phyloP scores from a whole-genome alignment of 2,888 invertebrate genomes.

The Drosophila maculinotata region DNA sequence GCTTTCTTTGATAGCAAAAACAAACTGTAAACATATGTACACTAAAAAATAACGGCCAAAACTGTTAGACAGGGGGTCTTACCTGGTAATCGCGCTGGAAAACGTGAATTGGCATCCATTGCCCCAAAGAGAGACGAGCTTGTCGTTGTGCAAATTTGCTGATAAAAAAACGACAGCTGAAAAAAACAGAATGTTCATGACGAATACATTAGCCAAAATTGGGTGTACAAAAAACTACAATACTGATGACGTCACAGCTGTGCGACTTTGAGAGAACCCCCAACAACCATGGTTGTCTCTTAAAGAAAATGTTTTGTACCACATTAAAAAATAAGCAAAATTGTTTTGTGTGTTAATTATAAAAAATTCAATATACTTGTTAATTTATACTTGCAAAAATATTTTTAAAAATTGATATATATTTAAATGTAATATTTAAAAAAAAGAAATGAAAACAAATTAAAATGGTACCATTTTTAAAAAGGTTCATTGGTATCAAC shows the following conservation, averaged over 20 bases:
- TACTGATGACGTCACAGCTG: constrained; percentile 46
- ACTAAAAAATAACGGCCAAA: constrained; percentile 39
- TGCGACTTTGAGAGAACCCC: constrained; percentile 26
- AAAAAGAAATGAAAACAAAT: too few species aligned
- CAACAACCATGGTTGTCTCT: neutral
- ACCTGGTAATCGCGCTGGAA: constrained; percentile 71
- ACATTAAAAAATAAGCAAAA: too few species aligned
- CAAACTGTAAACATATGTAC: constrained; percentile 27
- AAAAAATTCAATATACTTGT: too few species aligned
- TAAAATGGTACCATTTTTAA: too few species aligned
- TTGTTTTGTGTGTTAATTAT: too few species aligned
- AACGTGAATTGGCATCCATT: constrained; percentile 72
- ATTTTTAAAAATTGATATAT: too few species aligned
- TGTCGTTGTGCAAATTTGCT: constrained; percentile 49
- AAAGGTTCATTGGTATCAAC: too few species aligned
- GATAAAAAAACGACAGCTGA: constrained; percentile 57
- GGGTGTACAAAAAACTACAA: constrained; percentile 32
- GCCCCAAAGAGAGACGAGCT: constrained; percentile 43
- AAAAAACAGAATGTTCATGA: constrained; percentile 35
- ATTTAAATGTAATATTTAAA: too few species aligned
- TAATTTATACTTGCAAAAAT: too few species aligned
- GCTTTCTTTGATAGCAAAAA: constrained; percentile 19
- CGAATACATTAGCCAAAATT: constrained; percentile 63
- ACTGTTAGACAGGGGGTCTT: constrained; percentile 41
- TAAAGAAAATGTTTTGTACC: too few species aligned